A percentile compares a stretch with the other conserved stretches of the same genome.
Evolutionary conservation across 2,797 vertebrate genomes (phyloP).

Genomic region (Fundulus diaphanus): DNA sequence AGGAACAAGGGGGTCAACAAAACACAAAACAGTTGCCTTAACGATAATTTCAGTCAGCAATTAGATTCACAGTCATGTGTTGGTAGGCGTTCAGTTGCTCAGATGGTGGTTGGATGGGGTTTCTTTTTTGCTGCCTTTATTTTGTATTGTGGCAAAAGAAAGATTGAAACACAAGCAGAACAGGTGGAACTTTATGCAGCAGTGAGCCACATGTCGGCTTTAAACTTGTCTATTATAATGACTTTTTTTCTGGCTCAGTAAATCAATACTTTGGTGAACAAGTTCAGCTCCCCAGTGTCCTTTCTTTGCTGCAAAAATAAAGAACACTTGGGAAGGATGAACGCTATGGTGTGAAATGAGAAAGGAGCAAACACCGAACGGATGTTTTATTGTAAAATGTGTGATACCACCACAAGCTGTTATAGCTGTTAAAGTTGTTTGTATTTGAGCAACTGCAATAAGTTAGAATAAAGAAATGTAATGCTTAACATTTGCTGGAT

Average conservation of each 20-base stretch:
- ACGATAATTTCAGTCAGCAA: not conserved
- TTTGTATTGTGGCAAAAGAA: not conserved
- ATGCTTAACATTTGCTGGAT: not conserved
- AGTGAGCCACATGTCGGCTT: not conserved
- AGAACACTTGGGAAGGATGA: not conserved
- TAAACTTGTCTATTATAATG: not conserved
- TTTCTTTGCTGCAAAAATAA: not conserved
- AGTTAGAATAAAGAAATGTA: not conserved
- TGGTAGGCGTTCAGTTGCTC: not conserved
- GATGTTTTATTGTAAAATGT: not conserved
- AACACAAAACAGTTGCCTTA: not conserved
- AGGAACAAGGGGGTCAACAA: not conserved
- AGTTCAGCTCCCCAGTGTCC: not conserved
- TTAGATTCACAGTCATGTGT: not conserved
- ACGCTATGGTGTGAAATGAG: not conserved
- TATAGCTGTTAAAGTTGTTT: not conserved
- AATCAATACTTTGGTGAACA: not conserved
- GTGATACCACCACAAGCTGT: not conserved
- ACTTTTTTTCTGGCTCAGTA: not conserved
- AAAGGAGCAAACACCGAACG: not conserved
- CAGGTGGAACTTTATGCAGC: not conserved
- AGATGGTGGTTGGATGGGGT: not conserved
- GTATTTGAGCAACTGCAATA: not conserved
- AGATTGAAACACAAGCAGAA: not conserved
- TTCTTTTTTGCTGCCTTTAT: not conserved